These are phyloP conservation scores for sheep (Ovis aries) DNA, from an alignment of 2,113 vertebrate genomes.

Conservation along the genomic window ARS-UI_Ramb_v3.0 NC_056066.1:65853001-65853500, in stretches of 20 bases:
- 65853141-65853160: background rate
- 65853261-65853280: background rate
- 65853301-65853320: background rate
- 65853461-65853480: background rate
- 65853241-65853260: background rate
- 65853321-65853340: background rate
- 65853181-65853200: background rate
- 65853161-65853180: background rate
- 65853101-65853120: background rate
- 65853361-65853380: background rate
- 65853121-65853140: background rate
- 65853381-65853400: background rate
- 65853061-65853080: background rate
- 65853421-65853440: background rate
- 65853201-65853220: background rate
- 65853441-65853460: background rate
- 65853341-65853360: background rate
- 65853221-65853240: background rate
- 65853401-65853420: background rate
- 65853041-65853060: background rate
- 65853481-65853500: background rate
- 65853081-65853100: background rate
- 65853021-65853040: conserved; percentile 28
- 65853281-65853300: background rate
- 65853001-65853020: conserved; percentile 24